Percentiles rank a stretch among this genome's conserved stretches.
Evolutionary conservation across 2,888 invertebrate species (phyloP).

Genomic region (Steinernema hermaphroditum): DNA sequence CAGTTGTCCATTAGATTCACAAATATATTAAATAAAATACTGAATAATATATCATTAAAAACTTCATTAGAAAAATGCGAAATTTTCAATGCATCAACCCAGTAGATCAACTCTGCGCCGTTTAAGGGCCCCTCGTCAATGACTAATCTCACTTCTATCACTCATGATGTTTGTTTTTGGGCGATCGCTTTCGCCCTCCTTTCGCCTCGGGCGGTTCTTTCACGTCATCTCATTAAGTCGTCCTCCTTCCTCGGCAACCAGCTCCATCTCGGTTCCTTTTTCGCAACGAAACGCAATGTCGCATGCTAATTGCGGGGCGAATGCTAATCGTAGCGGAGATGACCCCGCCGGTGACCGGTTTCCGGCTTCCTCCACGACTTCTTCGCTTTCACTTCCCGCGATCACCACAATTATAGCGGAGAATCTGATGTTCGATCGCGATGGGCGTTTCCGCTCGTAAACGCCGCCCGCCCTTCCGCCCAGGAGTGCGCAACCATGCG

Average conservation of each 20-base stretch:
- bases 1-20: too few relatives aligned
- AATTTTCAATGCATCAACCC: too few relatives aligned
- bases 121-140: slow-evolving; percentile 1
- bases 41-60: too few relatives aligned
- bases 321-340: slow-evolving; percentile 9
- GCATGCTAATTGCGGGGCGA: slow-evolving; percentile 4
- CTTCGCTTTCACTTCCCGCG: slow-evolving; percentile 11
- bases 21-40: too few relatives aligned
- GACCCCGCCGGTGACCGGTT: slow-evolving; percentile 20
- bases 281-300: slow-evolving; percentile 14
- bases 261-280: slow-evolving; percentile 9
- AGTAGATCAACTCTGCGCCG: not conserved
- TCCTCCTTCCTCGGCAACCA: not conserved
- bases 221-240: too few relatives aligned
- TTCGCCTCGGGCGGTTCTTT: too few relatives aligned
- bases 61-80: too few relatives aligned
- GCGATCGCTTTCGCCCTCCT: too few relatives aligned
- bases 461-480: not conserved
- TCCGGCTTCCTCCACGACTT: not conserved
- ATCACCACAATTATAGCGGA: slow-evolving; percentile 23
- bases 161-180: slow-evolving; percentile 7
- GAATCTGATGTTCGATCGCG: not conserved
- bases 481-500: not conserved
- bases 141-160: not conserved
- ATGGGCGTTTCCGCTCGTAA: not conserved